Evolutionary conservation across 2,797 vertebrate species (phyloP), one percentile per base, ranked within the genome.

Genomic region (Sebastes hopkinsi): DNA sequence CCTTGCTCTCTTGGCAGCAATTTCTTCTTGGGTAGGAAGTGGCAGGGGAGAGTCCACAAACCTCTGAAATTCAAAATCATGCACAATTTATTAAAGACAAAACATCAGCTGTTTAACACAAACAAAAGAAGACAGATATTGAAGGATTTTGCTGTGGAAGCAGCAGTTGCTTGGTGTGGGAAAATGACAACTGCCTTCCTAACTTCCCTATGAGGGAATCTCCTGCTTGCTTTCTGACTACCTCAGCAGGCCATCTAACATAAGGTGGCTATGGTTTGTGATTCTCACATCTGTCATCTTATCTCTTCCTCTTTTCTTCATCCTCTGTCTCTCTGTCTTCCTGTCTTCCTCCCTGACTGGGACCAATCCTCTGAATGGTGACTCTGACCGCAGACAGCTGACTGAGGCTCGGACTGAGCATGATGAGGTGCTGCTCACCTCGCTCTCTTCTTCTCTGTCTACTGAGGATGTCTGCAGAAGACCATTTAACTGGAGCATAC

Each of bases 1-100:
- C 75, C 94, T 91, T 55, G 81, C 69, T 92, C 93, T 94, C 89
- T 96, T 96, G 38, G 87, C 80, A 81, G 88, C 54, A 54, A 86
- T 67, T 32, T 76, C 88, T 80, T 95, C 94, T 81, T 95, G 92
- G 8, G 88, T 95, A n/a, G 95, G 71, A 70, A 90, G 79, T 14
- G 92, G 90, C 50, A 95, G 67, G 65, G 88, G 79, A 46, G 92
- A 82, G 23, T 92, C 88, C 10, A 42, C n/a, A 80, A 64, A 90
- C 30, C 85, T 93, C 95, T 96, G 81, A 52, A 91, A 92, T 59
- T 55, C 12, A 67, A 87, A 86, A 64, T 32, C 16, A 86, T 8
- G 34, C 46, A 80, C 14, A 72, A 38, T 64, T 29, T 16, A 54
- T 59, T 70, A 52, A 61, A 73, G 29, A 71, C 7, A 36, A 78